phyloP scores from a whole-genome alignment of 2,888 invertebrate genomes.

The Leptopilina syphax region DNA sequence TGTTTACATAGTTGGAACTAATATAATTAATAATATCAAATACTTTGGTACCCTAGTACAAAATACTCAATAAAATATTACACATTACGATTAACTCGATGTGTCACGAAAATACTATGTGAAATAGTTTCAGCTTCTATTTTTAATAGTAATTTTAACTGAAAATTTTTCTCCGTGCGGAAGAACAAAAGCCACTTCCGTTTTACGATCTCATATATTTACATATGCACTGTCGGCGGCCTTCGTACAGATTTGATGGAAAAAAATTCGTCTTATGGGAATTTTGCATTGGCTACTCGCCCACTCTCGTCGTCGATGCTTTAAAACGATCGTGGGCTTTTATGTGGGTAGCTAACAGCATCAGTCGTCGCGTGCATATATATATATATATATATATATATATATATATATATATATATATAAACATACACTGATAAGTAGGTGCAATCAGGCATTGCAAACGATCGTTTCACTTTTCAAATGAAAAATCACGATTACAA shows the following conservation, averaged over 20 bases:
- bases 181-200: slow-evolving; percentile 41
- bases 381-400: neutral
- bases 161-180: no score
- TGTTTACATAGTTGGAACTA: no score
- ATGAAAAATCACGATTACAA: slow-evolving; percentile 7
- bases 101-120: no score
- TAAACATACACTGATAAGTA: slow-evolving; percentile 26
- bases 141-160: no score
- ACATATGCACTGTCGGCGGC: slow-evolving; percentile 38
- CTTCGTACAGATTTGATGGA: slow-evolving; percentile 44
- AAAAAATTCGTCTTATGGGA: slow-evolving; percentile 47
- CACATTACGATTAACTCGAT: no score
- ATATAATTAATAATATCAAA: no score
- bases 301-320: slow-evolving; percentile 16
- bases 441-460: slow-evolving; percentile 33
- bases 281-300: slow-evolving; percentile 41
- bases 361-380: slow-evolving; percentile 16
- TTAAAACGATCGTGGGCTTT: slow-evolving; percentile 38
- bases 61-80: no score
- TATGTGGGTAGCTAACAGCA: slow-evolving; percentile 39
- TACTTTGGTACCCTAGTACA: no score
- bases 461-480: slow-evolving; percentile 15
- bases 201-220: slow-evolving; percentile 47
- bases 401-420: neutral
- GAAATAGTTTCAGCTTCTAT: no score